Base-by-base conservation (phyloP, 2,113 vertebrate genomes). In the Neopipo cinnamomea region DNA sequence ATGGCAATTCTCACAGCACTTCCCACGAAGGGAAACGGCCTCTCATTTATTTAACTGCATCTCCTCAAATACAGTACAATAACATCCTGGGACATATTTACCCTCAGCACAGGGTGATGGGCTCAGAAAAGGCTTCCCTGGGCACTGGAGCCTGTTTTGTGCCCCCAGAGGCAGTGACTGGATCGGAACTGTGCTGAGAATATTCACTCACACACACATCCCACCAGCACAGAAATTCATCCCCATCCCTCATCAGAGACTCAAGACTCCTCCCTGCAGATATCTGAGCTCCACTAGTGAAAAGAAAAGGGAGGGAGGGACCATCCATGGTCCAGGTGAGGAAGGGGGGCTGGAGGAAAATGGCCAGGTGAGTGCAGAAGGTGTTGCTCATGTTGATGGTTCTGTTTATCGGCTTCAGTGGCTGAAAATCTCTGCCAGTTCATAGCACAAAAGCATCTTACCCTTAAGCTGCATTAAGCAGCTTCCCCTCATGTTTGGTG, bases 1-100 rank as follows among this genome's bases (percentile, higher is more conserved):
- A 12, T 3, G 14, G 71, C 24, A 53, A n/a, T n/a, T 44, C 50
- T 56, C 23, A 8, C 28, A 31, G 53, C 37, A 24, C 53, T 47
- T 35, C 35, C 47, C 55, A 15, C 22, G 6, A 50, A 20, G 17
- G 6, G 10, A 31, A 78, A 52, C 9, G 18, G 12, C 47, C n/a
- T 82, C 33, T 14, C 39, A 14, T 28, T 44, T 23, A 39, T 7
- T 58, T 37, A 31, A 33, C n/a, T n/a, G 35, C 49, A 85, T 78
- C 72, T 11, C 23, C 16, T 44, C 33, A 5, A 42, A 12, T 6
- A 3, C 2, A 23, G 15, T 9, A 11, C 1, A 9, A 8, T 1
- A 25, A 10, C 9, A n/a, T 7, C 42, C 44, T 59, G 33, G 47
- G 18, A 22, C 47, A 19, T 3, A 13, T 12, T 11, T 15, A 4